Conservation (phyloP, 2,797 vertebrate species). For the Tolypeutes matacus region DNA sequence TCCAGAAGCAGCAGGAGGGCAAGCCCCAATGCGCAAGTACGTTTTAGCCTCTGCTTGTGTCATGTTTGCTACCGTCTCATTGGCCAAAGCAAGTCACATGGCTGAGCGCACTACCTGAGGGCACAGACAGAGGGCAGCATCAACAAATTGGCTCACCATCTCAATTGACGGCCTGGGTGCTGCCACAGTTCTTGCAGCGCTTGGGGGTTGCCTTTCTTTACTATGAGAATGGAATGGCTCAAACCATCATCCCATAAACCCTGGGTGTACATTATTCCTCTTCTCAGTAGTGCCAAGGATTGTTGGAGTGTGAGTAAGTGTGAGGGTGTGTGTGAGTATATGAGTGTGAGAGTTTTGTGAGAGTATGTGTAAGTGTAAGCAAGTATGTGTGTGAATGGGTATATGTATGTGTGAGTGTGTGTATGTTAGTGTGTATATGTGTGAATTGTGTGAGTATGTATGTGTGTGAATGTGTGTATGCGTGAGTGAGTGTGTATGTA, state of each 20-base stretch:
- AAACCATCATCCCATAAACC: background rate
- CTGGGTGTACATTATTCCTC: background rate
- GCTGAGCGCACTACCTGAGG: background rate
- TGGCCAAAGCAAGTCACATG: background rate
- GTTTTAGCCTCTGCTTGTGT: background rate
- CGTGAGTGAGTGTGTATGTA: no score
- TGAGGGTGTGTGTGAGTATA: background rate
- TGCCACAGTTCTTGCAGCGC: background rate
- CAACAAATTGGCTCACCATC: background rate
- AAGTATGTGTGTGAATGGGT: no score
- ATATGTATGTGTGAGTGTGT: no score
- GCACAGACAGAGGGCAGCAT: background rate
- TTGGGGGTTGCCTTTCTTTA: background rate
- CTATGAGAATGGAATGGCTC: background rate
- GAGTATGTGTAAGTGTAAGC: no score
- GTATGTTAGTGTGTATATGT: no score
- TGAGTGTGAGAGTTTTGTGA: no score
- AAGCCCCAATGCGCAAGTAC: background rate
- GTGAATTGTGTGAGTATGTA: no score
- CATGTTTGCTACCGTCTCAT: background rate
- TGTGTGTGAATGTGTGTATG: no score
- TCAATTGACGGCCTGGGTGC: no score
- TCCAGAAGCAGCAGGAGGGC: background rate
- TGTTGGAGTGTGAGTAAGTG: background rate
- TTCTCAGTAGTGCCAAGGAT: background rate